Conservation (phyloP, 2,888 invertebrate genomes). For the Lysandra coridon region DNA sequence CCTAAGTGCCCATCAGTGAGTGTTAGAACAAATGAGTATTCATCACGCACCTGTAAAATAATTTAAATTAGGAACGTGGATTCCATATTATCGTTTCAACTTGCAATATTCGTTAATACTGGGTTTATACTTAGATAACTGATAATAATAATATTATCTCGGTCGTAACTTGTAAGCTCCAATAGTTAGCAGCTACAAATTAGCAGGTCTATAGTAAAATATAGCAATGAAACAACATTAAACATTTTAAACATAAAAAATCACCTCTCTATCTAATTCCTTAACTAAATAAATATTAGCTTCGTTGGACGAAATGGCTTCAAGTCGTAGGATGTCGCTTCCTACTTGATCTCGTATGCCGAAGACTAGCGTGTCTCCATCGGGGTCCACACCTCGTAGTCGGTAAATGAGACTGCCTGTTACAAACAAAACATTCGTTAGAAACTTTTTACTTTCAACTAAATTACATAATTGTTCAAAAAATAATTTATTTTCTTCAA, state of each 20-base stretch:
- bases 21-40: slow-evolving; percentile 93
- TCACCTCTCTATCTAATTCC: slow-evolving; percentile 93
- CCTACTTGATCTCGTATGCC: slow-evolving; percentile 90
- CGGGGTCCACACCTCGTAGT: slow-evolving; percentile 90
- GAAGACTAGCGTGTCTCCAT: slow-evolving; percentile 90
- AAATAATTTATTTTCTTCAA: no score
- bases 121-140: no score
- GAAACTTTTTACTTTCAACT: background rate
- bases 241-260: background rate
- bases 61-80: background rate
- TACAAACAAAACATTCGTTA: slow-evolving; percentile 48
- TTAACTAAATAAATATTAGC: slow-evolving; percentile 93
- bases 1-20: slow-evolving; percentile 93
- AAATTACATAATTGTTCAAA: no score
- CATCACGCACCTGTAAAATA: slow-evolving; percentile 86
- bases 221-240: no score
- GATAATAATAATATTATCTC: no score
- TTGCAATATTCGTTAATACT: background rate
- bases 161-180: no score
- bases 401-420: slow-evolving; percentile 91
- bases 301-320: slow-evolving; percentile 89
- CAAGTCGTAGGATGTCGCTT: slow-evolving; percentile 91
- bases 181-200: no score
- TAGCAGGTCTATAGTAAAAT: no score
- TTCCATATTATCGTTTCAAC: background rate